Evolutionary conservation across 2,797 vertebrate genomes (phyloP), one percentile per base, ranked within the genome.

Genomic region (Sebastes cheni): DNA sequence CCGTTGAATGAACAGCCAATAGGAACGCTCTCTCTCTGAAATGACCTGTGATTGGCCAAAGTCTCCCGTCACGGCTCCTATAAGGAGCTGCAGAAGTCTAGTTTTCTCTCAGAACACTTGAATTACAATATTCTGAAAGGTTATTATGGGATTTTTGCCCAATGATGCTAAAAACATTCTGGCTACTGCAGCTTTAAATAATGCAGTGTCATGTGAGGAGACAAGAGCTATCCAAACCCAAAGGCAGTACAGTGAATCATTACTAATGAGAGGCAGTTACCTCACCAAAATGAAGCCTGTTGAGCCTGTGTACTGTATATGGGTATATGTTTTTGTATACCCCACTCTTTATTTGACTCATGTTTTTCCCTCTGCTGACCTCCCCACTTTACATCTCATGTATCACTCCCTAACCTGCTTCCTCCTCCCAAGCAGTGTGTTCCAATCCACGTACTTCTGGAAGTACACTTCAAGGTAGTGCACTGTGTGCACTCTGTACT

Each of bases 151-250:
- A 14, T 42, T 42, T 42, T 42, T 14, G 13, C 13, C 39, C 39
- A 42, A 42, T 42, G 39, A 42, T 42, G 39, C 39, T 5, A 42
- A 42, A 42, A 42, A 14, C 13, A 42, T 42, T 42, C 39, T 13
- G 12, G 13, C 13, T 42, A 42, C 39, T 42, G 39, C 39, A 14
- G 39, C 39, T 42, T 42, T 42, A 42, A 72, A 80, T 76, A 79
- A 77, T 76, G 72, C 42, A 67, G 61, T 58, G 72, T 52, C 34
- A 67, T 68, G 64, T 62, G 70, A 83, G 56, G 34, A 68, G 30
- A 39, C 54, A 11, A 54, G 60, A 76, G 58, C 25, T 23, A 58
- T 62, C 62, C 16, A 42, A 68, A 61, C 72, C 62, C 62, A 3
- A 64, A 60, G 34, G 64, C 54, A 62, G 34, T 23, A 67, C 34